Evolutionary conservation across 2,797 vertebrate genomes (phyloP), one percentile per base, ranked within the genome.

Genomic region (Hyperoplus immaculatus): DNA sequence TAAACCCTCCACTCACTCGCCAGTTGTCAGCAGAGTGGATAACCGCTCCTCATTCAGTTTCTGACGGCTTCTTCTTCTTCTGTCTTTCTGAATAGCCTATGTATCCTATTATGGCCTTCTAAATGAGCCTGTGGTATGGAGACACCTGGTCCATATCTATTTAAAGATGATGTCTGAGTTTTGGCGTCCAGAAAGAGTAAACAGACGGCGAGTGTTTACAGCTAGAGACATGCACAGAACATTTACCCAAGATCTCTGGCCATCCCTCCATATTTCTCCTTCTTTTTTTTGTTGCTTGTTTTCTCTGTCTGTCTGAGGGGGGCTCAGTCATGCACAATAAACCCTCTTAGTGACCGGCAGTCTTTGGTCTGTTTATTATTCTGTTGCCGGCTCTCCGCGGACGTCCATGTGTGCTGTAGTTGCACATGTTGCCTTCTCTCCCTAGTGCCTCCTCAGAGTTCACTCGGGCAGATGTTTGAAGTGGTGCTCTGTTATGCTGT

Each of bases 351-450:
- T 74, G 76, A 83, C 83, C 69, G 6, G 62, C 86, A 87, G 88
- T 75, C 87, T 78, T 78, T 66, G 66, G 42, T 82, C 75, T 92
- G 90, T 93, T 93, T 93, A 90, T 93, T 94, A 89, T 93, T 93
- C 87, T 80, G 80, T 88, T 69, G 78, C 81, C n/a, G 72, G 62
- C 77, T 72, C 80, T 83, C 86, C 69, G 51, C 58, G 83, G 83
- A 91, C 42, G 36, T 72, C 75, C 80, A 84, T 86, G 88, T 82
- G 79, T 79, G 74, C 76, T 92, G 85, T 80, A 91, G 73, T 87
- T 90, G 85, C 92, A 92, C 89, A 87, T 91, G 91, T 88, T 87
- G 80, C 84, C 80, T 79, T 54, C 73, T 78, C 43, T 77, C 61
- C 65, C 80, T 68, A 39, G 42, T 80, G 68, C 29, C 72, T 84